Evolutionary conservation across 2,797 vertebrate genomes (phyloP), one percentile per base, ranked within the genome.

Genomic region (Erpetoichthys calabaricus): DNA sequence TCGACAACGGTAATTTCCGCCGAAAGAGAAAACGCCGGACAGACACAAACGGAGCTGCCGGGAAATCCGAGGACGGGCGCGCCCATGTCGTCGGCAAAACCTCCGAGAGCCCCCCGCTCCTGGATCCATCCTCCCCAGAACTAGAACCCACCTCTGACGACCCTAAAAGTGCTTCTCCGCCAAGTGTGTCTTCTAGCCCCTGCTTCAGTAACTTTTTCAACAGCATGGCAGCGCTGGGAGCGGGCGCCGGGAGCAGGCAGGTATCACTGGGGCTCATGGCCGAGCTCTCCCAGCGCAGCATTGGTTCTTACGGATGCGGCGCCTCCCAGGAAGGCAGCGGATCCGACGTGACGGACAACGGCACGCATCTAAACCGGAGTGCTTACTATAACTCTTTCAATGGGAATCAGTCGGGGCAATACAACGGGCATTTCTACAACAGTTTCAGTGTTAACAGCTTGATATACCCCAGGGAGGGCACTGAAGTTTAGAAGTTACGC

Each of bases 1-100:
- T 99, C 60, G 96, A 99, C 73, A 99, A 98, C 0, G 96, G 96
- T 7, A 99, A 98, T 67, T 99, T 99, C 73, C 89, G 96, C 3
- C 70, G 96, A 66, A 99, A 97, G 62, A 83, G 94, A 62, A 99
- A 98, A 73, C 85, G 95, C 8, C 84, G 92, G 8, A 88, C 92
- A 0, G 95, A 98, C 60, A 78, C 86, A n/a, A 47, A 70, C 10
- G 65, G 78, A 0, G 65, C 69, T 0, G 56, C 76, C 0, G 7
- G 78, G 0, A 97, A 97, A 61, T 59, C 75, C 0, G 91, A 95
- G 64, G 91, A 94, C 4, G 75, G 80, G 44, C 60, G 82, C 10
- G 46, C 75, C 0, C 61, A 73, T 1, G 57, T 69, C 41, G 59
- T 73, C 0, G 50, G 78, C 50, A 87, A 86, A 69, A 62, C 77